phyloP scores from a whole-genome alignment of 2,797 vertebrate genomes.

The Anas bahamensis region DNA sequence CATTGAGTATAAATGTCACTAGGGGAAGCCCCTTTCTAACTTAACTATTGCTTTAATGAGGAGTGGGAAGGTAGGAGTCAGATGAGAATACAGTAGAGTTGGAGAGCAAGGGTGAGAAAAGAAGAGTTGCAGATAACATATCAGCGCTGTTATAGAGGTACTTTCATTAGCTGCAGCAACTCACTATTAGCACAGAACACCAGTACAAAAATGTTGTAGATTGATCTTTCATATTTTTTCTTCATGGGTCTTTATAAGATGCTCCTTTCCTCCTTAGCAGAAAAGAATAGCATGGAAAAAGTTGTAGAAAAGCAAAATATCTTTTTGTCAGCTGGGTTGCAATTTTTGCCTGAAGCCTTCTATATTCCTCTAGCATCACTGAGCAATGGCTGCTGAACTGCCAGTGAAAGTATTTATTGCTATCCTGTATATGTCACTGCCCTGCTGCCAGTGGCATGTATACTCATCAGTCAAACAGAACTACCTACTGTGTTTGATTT shows the following conservation, averaged over 20 bases:
- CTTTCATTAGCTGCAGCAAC: neutral
- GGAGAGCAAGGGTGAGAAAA: neutral
- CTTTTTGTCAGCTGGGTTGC: constrained; percentile 1
- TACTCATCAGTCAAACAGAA: constrained; percentile 80
- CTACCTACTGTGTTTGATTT: constrained; percentile 78
- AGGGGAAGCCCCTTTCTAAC: neutral
- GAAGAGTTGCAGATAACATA: neutral
- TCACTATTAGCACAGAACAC: neutral
- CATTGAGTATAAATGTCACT: neutral
- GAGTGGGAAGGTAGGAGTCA: neutral
- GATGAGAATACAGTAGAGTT: neutral
- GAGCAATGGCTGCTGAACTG: constrained; percentile 73
- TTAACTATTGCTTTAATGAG: neutral
- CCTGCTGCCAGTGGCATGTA: constrained; percentile 74
- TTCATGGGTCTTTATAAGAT: neutral
- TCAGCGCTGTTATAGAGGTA: neutral
- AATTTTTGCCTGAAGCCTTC: constrained; percentile 67
- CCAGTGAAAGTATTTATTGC: constrained; percentile 72
- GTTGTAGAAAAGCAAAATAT: neutral
- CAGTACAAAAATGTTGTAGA: neutral
- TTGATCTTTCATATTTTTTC: neutral
- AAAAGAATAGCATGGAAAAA: neutral
- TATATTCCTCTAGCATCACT: constrained; percentile 63
- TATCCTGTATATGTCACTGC: constrained; percentile 71
- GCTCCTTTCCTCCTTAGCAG: neutral